Base-by-base conservation (phyloP, 35 echinoderm and acorn worm species). In the Lytechinus pictus region DNA sequence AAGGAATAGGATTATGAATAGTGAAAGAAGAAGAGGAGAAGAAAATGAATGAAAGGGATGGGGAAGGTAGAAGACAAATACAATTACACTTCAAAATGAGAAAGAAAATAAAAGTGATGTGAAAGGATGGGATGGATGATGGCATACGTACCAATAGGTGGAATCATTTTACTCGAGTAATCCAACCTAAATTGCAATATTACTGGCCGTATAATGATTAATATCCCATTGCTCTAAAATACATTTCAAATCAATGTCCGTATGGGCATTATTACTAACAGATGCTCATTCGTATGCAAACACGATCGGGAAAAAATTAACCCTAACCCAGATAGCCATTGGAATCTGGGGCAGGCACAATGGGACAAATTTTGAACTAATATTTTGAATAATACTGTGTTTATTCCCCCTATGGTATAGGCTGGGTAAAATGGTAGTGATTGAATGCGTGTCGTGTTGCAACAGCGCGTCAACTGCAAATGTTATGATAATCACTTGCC, bases 241-340 rank as follows among this genome's bases (percentile, higher is more conserved):
- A 90, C 88, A 90, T 90, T 90, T 90, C 88, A 90, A 90, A 90
- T 90, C 88, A 90, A 90, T 90, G 88, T 90, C 33, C 88, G 88
- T 52, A 90, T 28, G 66, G 88, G 52, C 88, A 90, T 90, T 90
- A 90, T 90, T 52, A 90, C 88, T 14, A 27, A 11, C 88, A 90
- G 88, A 90, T 90, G 88, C 88, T 90, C 88, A 90, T 90, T 90
- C 88, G 88, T 90, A 90, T 90, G 88, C 88, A 54, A 79, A 79
- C 66, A 79, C 12, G 88, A 33, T 27, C 5, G 88, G 88, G 28
- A 52, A 90, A 52, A 90, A 90, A 90, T 33, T 90, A 33, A 90
- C 88, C 28, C 88, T 90, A 90, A 90, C 88, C 88, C 28, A 90
- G 88, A 90, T 90, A 90, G 29, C 52, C 88, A 12, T 14, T 8